Conservation (phyloP, 2,888 invertebrate species). For the Amphipyra berbera region DNA sequence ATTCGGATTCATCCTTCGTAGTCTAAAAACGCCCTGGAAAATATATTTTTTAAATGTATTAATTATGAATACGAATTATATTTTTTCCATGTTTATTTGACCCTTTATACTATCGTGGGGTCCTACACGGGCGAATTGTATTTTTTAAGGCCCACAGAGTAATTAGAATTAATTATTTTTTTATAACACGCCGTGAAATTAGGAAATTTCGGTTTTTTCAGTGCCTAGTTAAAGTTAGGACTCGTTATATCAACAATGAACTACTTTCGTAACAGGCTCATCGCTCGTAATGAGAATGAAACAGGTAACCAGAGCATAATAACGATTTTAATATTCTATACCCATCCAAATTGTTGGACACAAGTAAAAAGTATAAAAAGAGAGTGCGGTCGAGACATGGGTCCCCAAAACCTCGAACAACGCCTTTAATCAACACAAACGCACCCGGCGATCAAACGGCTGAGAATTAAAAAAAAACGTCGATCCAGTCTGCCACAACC, state of each 20-base stretch:
- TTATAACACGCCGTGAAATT: slow-evolving; percentile 43
- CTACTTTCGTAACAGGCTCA: slow-evolving; percentile 45
- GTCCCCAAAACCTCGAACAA: slow-evolving; percentile 68
- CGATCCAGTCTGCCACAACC: slow-evolving; percentile 82
- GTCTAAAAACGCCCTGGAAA: slow-evolving; percentile 73
- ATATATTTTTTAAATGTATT: slow-evolving; percentile 81
- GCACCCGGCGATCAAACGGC: slow-evolving; percentile 81
- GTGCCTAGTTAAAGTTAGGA: slow-evolving; percentile 39
- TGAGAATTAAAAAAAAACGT: slow-evolving; percentile 83
- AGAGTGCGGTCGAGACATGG: slow-evolving; percentile 62
- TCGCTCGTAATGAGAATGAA: slow-evolving; percentile 37
- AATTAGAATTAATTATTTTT: slow-evolving; percentile 69
- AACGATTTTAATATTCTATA: slow-evolving; percentile 53
- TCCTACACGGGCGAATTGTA: slow-evolving; percentile 63
- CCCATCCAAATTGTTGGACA: slow-evolving; percentile 50
- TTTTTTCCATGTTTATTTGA: slow-evolving; percentile 80
- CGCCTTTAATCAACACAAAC: slow-evolving; percentile 84
- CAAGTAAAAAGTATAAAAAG: slow-evolving; percentile 60
- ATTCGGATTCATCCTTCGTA: slow-evolving; percentile 85
- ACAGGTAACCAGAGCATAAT: slow-evolving; percentile 44
- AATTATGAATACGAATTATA: slow-evolving; percentile 82
- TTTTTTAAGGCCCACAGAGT: slow-evolving; percentile 69
- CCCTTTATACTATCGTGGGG: slow-evolving; percentile 73
- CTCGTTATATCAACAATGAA: slow-evolving; percentile 41
- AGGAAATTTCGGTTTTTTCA: slow-evolving; percentile 44